Conservation (phyloP, 2,888 invertebrate species). For the Parelbella ahira region DNA sequence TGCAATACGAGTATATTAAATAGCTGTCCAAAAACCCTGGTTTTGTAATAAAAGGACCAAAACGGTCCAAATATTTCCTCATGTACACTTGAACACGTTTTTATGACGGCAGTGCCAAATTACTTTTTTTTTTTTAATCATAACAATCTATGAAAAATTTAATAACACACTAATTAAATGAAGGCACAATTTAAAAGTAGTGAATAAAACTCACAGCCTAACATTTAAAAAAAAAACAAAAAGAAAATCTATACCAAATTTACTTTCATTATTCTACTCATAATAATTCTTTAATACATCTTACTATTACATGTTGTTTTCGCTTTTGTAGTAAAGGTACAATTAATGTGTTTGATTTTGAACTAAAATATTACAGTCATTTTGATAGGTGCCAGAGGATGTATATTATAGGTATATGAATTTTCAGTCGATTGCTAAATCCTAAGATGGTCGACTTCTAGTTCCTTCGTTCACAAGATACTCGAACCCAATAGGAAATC, state of each 20-base stretch:
- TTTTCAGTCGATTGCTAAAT: conserved; percentile 15
- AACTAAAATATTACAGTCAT: conserved; percentile 9
- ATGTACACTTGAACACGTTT: conserved; percentile 21
- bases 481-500: too few species aligned
- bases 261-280: too few species aligned
- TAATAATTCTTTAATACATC: too few species aligned
- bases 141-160: too few species aligned
- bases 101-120: conserved; percentile 19
- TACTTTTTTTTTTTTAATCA: too few species aligned
- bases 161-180: too few species aligned
- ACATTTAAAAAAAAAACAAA: too few species aligned
- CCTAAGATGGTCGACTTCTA: too few species aligned
- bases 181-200: conserved; percentile 2
- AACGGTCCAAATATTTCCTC: conserved; percentile 14
- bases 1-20: conserved; percentile 5
- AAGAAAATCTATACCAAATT: too few species aligned
- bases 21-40: conserved; percentile 15
- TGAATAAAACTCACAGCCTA: conserved; percentile 12
- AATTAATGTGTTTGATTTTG: background rate
- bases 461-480: too few species aligned
- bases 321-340: conserved; percentile 12
- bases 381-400: too few species aligned
- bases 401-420: background rate
- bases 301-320: too few species aligned
- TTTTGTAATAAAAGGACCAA: conserved; percentile 28